Evolutionary conservation across 1,140 invertebrate species (phyloP).

Genomic region (Cecropterus lyciades): DNA sequence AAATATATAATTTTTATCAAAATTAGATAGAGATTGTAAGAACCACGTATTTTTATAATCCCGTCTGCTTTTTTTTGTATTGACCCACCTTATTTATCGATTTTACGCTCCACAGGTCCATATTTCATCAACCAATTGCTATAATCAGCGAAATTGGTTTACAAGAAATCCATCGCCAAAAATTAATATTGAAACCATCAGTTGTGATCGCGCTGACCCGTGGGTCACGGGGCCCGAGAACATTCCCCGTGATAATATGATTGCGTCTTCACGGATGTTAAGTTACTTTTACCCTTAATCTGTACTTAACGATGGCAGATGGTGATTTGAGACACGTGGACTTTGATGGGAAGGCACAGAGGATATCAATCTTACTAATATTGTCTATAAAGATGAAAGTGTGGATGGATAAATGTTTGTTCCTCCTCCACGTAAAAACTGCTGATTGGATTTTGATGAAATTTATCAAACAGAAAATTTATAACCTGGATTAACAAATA

Average conservation of each 20-base stretch:
- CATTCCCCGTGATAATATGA: constrained; percentile 28
- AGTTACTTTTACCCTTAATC: constrained; percentile 14
- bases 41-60: not conserved
- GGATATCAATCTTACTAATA: no score
- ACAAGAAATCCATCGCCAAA: constrained; percentile 34
- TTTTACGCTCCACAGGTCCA: constrained; percentile 22
- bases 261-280: constrained; percentile 29
- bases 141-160: constrained; percentile 35
- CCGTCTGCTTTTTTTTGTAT: not conserved
- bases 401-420: no score
- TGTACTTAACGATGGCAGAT: constrained; percentile 31
- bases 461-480: no score
- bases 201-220: constrained; percentile 21
- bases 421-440: no score
- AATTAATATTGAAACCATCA: constrained; percentile 35
- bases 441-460: no score
- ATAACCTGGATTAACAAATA: no score
- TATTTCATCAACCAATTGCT: constrained; percentile 25
- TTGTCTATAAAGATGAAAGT: no score
- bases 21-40: no score
- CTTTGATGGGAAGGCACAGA: not conserved
- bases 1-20: no score
- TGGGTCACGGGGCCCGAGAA: constrained; percentile 23
- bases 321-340: not conserved
- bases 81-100: constrained; percentile 20